Conservation (phyloP, 1,140 invertebrate species). For the Drosophila mojavensis region DNA sequence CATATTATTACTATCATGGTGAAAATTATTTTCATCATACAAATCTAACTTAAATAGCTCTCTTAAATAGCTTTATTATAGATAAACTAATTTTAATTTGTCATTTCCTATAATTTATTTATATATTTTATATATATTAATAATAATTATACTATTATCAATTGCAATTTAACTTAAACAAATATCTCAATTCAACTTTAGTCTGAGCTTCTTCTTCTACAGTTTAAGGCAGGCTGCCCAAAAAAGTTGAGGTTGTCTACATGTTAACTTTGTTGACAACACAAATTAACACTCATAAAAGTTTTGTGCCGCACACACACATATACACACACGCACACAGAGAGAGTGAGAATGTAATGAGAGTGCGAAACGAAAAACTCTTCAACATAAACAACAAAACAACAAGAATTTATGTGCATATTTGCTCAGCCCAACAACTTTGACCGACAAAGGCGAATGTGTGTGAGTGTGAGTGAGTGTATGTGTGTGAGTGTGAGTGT, state of each 20-base stretch:
- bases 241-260: slow-evolving; percentile 14
- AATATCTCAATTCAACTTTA: no score
- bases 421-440: slow-evolving; percentile 32
- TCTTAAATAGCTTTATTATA: no score
- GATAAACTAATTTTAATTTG: no score
- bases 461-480: slow-evolving; percentile 8
- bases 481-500: slow-evolving; percentile 4
- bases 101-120: no score
- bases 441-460: slow-evolving; percentile 4
- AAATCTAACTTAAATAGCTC: no score
- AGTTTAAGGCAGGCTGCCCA: no score
- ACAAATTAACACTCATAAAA: slow-evolving; percentile 81
- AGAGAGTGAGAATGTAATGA: slow-evolving; percentile 19
- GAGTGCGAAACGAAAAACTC: slow-evolving; percentile 47
- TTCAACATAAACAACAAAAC: slow-evolving; percentile 58
- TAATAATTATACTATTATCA: no score
- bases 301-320: slow-evolving; percentile 55
- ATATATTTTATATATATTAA: no score
- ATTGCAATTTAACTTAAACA: no score
- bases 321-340: slow-evolving; percentile 2
- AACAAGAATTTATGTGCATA: slow-evolving; percentile 73
- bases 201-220: no score
- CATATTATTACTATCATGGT: no score
- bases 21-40: no score
- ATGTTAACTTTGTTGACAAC: slow-evolving; percentile 79